Evolutionary conservation across 2,797 vertebrate genomes (phyloP).

Genomic region (Lacerta viridis): DNA sequence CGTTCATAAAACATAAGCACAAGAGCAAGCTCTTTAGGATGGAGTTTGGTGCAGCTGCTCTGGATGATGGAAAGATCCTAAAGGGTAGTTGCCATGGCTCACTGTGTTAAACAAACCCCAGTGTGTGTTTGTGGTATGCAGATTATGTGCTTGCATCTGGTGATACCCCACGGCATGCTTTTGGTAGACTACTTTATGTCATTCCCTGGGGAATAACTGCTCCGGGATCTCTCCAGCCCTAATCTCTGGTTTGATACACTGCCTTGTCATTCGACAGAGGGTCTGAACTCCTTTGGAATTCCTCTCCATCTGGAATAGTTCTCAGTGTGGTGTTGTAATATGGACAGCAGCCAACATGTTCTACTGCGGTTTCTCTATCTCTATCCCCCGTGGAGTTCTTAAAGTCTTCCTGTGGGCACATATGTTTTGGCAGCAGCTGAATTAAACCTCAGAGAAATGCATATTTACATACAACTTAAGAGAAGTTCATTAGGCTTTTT

Average conservation of each 20-base stretch:
- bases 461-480: not conserved
- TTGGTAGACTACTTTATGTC: constrained; percentile 41
- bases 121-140: constrained; percentile 46
- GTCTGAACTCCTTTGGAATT: constrained; percentile 31
- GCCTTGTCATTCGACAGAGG: constrained; percentile 35
- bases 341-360: constrained; percentile 5
- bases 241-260: constrained; percentile 28
- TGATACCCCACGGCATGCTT: constrained; percentile 25
- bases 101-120: constrained; percentile 64
- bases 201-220: not conserved
- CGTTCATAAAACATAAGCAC: constrained; percentile 32
- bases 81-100: constrained; percentile 70
- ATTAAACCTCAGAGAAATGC: not conserved
- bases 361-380: not conserved
- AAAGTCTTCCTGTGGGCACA: constrained; percentile 37
- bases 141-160: constrained; percentile 49
- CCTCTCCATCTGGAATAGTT: constrained; percentile 39
- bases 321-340: not conserved
- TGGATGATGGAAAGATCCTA: constrained; percentile 43
- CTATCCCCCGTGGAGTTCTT: not conserved
- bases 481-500: constrained; percentile 22
- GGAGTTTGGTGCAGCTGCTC: constrained; percentile 42
- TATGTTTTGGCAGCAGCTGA: constrained; percentile 11
- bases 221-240: not conserved
- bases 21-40: not conserved